Percentiles rank a stretch among this genome's conserved stretches.
Conservation (phyloP, 2,888 invertebrate species). For the Tanypteryx hageni region DNA sequence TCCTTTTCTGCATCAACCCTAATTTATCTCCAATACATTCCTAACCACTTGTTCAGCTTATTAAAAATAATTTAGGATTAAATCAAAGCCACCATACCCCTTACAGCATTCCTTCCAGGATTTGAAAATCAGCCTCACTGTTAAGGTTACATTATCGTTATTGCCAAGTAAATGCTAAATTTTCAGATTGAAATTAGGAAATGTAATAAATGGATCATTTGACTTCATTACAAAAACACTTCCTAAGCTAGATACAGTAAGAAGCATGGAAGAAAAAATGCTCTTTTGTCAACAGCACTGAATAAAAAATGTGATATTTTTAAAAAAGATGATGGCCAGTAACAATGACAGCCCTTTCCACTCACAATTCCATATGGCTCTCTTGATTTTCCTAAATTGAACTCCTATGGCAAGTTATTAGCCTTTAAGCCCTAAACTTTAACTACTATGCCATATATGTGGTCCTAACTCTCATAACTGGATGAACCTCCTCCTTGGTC, state of each 20-base stretch:
- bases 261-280: slow-evolving; percentile 35
- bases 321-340: slow-evolving; percentile 13
- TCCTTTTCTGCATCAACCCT: slow-evolving; percentile 31
- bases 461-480: slow-evolving; percentile 80
- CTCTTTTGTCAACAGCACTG: slow-evolving; percentile 33
- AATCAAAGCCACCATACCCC: slow-evolving; percentile 33
- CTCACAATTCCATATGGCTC: slow-evolving; percentile 16
- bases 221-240: slow-evolving; percentile 30
- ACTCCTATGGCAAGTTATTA: slow-evolving; percentile 53
- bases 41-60: slow-evolving; percentile 5
- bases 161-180: slow-evolving; percentile 41
- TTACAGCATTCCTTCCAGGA: not conserved
- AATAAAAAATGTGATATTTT: slow-evolving; percentile 33
- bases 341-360: slow-evolving; percentile 56
- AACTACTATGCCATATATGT: slow-evolving; percentile 43
- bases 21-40: slow-evolving; percentile 24
- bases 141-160: not conserved
- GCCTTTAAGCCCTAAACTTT: slow-evolving; percentile 38
- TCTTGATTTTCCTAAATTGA: slow-evolving; percentile 40
- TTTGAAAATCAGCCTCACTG: not conserved
- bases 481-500: slow-evolving; percentile 80
- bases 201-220: slow-evolving; percentile 31
- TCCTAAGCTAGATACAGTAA: slow-evolving; percentile 32
- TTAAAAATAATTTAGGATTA: slow-evolving; percentile 8
- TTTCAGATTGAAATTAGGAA: slow-evolving; percentile 29